Percentiles rank a stretch among this genome's conserved stretches.
phyloP scores from a whole-genome alignment of 2,113 vertebrate species.

The Ptyas mucosa region DNA sequence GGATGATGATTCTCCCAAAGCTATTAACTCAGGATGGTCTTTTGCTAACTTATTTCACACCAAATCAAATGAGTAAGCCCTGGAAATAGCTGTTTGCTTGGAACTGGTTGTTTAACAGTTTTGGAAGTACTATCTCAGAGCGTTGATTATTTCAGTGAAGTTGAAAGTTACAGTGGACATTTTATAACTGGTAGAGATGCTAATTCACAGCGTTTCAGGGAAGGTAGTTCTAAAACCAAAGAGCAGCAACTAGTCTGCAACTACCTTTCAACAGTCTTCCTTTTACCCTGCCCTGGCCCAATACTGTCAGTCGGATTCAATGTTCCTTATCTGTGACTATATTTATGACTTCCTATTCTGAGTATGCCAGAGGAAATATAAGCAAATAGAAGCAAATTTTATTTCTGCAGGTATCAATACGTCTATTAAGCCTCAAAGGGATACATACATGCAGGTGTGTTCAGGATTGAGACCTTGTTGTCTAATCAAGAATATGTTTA shows the following conservation, averaged over 20 bases:
- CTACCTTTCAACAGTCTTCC: not conserved
- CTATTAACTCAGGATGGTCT: conserved; percentile 70
- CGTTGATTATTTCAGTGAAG: conserved; percentile 33
- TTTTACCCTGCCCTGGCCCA: not conserved
- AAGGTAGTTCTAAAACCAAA: conserved; percentile 45
- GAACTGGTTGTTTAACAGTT: conserved; percentile 28
- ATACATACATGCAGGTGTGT: not conserved
- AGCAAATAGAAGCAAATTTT: not conserved
- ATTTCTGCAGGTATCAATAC: not conserved
- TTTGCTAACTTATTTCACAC: conserved; percentile 78
- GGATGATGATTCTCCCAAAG: conserved; percentile 70
- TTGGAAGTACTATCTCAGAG: conserved; percentile 51
- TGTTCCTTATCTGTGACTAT: not conserved
- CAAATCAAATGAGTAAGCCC: conserved; percentile 73
- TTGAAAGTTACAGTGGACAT: conserved; percentile 48
- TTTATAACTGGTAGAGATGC: conserved; percentile 27
- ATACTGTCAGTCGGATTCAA: not conserved
- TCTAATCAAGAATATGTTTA: not conserved
- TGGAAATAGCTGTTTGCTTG: not conserved
- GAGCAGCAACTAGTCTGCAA: conserved; percentile 15
- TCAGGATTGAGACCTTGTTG: not conserved
- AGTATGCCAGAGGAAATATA: not conserved
- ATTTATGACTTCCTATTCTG: not conserved
- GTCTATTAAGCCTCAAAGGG: not conserved
- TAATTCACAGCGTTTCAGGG: conserved; percentile 31